A percentile compares a stretch with the other conserved stretches of the same genome.
These are phyloP conservation scores for Pachyuromys duprasi DNA, from an alignment of 2,797 vertebrate species.

Conservation along the genomic window DNA sequence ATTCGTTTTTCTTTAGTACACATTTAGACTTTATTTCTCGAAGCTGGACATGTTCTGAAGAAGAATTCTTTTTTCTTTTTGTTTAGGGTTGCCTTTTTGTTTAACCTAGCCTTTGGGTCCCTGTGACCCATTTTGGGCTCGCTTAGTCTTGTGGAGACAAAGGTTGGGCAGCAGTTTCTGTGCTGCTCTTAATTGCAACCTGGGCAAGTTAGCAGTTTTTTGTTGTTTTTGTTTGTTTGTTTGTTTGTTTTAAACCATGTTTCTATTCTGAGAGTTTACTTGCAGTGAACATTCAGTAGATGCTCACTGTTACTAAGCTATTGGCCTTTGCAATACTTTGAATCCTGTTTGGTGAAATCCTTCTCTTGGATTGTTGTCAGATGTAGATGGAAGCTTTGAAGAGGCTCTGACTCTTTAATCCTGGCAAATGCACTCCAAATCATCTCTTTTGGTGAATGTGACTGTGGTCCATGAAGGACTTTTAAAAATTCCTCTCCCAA, in stretches of 20 bases:
- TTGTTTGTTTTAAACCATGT: not conserved
- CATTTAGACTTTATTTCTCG: not conserved
- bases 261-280: not conserved
- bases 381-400: conserved; percentile 56
- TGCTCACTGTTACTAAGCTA: not conserved
- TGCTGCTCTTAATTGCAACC: not conserved
- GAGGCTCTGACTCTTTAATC: conserved; percentile 35
- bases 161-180: not conserved
- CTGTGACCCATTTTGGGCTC: not conserved
- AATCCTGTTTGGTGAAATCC: not conserved
- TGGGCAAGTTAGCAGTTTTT: not conserved
- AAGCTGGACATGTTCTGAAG: conserved; percentile 10
- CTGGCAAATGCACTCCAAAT: conserved; percentile 13
- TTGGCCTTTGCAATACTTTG: conserved; percentile 54
- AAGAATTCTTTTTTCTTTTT: not conserved
- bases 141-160: not conserved
- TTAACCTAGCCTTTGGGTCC: not conserved
- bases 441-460: conserved; percentile 37
- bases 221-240: too few species aligned
- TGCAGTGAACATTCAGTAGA: not conserved
- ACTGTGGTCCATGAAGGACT: conserved; percentile 28
- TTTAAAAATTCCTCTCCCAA: conserved; percentile 34
- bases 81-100: not conserved
- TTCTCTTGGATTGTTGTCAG: conserved; percentile 30
- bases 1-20: not conserved